Conservation (phyloP, 92 coral and sea anemone genomes). For the Epizoanthus ramosus region DNA sequence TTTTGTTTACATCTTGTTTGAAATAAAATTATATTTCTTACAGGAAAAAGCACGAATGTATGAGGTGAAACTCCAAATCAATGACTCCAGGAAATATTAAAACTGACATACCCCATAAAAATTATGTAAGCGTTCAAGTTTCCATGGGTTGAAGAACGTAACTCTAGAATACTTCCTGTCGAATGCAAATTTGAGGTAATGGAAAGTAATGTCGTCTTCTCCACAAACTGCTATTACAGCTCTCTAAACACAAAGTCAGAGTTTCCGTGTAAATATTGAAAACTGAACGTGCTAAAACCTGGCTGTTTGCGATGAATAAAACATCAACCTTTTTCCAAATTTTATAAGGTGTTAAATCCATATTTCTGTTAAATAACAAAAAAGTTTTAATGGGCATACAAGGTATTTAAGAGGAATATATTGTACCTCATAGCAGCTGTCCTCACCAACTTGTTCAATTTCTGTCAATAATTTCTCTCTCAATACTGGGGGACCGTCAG, state of each 20-base stretch:
- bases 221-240: not conserved
- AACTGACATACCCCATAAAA: too few species aligned
- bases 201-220: not conserved
- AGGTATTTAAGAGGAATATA: not conserved
- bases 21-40: too few species aligned
- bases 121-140: too few species aligned
- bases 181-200: slow-evolving; percentile 31
- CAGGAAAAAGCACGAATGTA: too few species aligned
- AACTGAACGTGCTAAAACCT: slow-evolving; percentile 31
- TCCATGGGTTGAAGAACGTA: too few species aligned
- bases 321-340: not conserved
- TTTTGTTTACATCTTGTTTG: not conserved
- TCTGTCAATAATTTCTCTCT: slow-evolving; percentile 44
- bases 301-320: slow-evolving; percentile 21
- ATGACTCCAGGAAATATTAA: too few species aligned
- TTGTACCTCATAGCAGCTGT: slow-evolving; percentile 84
- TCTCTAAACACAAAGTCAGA: not conserved
- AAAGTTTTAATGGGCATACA: not conserved
- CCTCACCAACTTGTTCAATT: slow-evolving; percentile 70
- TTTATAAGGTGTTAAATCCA: not conserved
- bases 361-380: not conserved
- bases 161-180: not conserved
- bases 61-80: too few species aligned
- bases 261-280: slow-evolving; percentile 32
- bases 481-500: slow-evolving; percentile 27